phyloP scores from a whole-genome alignment of 1,140 invertebrate species.

The Euura saliciscinereae region DNA sequence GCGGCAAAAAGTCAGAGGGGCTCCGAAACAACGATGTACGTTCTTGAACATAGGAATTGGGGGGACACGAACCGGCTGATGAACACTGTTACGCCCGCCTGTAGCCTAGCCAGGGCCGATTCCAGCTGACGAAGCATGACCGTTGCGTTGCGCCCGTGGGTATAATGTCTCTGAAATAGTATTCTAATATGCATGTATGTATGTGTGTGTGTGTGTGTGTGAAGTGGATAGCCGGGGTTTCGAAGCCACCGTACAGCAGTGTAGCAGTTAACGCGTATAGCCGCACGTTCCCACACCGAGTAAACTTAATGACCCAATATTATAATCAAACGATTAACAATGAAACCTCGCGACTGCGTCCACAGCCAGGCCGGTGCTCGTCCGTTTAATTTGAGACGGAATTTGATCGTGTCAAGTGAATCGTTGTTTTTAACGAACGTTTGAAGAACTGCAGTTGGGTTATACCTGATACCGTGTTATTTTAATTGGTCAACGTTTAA shows the following conservation, averaged over 20 bases:
- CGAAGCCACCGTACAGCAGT: not conserved
- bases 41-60: constrained; percentile 40
- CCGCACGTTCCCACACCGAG: not conserved
- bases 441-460: no score
- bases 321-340: constrained; percentile 7
- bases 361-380: not conserved
- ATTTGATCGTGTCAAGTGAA: no score
- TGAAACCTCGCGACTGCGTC: not conserved
- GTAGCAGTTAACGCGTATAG: not conserved
- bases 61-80: constrained; percentile 36
- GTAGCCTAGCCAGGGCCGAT: constrained; percentile 33
- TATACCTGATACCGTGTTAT: no score
- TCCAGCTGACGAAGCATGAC: constrained; percentile 40
- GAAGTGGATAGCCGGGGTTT: no score
- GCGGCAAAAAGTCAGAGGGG: constrained; percentile 10
- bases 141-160: constrained; percentile 27
- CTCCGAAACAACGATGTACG: constrained; percentile 22
- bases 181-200: not conserved
- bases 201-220: no score
- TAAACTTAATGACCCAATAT: constrained; percentile 4
- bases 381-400: not conserved
- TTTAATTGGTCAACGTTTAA: no score
- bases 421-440: no score
- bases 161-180: not conserved
- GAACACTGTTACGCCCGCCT: constrained; percentile 33